A percentile compares a stretch with the other conserved stretches of the same genome.
phyloP scores from a whole-genome alignment of 2,888 invertebrate genomes.

The Tiliacea citrago region DNA sequence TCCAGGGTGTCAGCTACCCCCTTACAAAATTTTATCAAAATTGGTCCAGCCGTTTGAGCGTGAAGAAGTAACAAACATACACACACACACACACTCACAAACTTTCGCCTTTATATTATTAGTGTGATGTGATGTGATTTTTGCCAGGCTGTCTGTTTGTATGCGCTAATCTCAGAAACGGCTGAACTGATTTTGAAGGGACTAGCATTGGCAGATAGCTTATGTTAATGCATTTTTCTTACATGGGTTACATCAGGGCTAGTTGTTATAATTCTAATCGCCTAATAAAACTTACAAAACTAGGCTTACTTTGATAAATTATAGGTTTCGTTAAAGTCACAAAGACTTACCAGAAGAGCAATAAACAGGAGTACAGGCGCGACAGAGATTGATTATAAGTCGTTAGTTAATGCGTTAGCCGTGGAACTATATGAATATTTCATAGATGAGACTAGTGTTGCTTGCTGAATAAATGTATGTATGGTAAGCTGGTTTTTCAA shows the following conservation, averaged over 20 bases:
- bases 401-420: constrained; percentile 55
- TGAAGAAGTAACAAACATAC: too few species aligned
- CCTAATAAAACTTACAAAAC: background rate
- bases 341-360: constrained; percentile 19
- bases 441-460: constrained; percentile 20
- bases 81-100: too few species aligned
- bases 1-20: too few species aligned
- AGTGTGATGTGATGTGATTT: too few species aligned
- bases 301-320: constrained; percentile 13
- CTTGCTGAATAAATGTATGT: background rate
- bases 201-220: too few species aligned
- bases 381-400: constrained; percentile 60
- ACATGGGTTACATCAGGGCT: background rate
- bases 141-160: too few species aligned
- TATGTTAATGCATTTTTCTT: too few species aligned
- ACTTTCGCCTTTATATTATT: too few species aligned
- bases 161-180: too few species aligned
- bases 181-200: too few species aligned
- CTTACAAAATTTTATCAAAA: too few species aligned
- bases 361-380: constrained; percentile 24
- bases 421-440: constrained; percentile 56
- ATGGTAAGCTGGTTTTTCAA: constrained; percentile 10
- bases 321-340: constrained; percentile 15
- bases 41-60: too few species aligned
- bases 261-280: constrained; percentile 7